Conservation (phyloP, 2,888 invertebrate species). For the Ornithoptera alexandrae region DNA sequence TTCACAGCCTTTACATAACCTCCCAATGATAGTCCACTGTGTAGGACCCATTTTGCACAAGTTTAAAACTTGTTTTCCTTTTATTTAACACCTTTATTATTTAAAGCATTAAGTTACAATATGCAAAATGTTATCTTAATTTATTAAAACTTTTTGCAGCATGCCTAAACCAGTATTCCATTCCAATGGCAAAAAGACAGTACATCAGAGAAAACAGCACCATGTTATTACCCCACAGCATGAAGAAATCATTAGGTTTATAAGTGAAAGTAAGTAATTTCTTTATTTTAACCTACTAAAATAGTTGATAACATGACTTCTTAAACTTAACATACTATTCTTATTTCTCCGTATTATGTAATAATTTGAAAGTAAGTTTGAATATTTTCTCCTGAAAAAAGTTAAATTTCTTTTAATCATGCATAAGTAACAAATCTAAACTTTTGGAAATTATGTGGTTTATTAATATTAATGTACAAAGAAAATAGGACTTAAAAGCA, state of each 20-base stretch:
- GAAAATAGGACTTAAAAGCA: no score
- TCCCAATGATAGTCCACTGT: conserved; percentile 38
- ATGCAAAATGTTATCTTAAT: not conserved
- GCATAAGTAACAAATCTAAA: no score
- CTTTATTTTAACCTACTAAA: not conserved
- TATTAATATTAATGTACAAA: no score
- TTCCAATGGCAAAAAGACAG: conserved; percentile 82
- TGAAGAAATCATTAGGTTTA: conserved; percentile 91
- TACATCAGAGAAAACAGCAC: conserved; percentile 80
- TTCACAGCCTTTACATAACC: conserved; percentile 77
- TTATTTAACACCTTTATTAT: not conserved
- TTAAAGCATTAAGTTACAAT: not conserved
- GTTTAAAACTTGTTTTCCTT: not conserved
- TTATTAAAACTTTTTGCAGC: conserved; percentile 67
- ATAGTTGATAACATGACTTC: not conserved
- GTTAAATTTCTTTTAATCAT: no score
- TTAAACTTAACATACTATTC: not conserved
- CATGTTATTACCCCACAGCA: conserved; percentile 86
- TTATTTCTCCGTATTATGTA: not conserved
- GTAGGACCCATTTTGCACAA: not conserved
- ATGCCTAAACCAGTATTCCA: conserved; percentile 91
- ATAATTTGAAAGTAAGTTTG: not conserved
- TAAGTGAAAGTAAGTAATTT: conserved; percentile 88
- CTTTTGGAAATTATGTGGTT: no score
- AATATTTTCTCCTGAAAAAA: no score